A percentile compares a stretch with the other conserved stretches of the same genome.
Evolutionary conservation across 2,113 vertebrate species (phyloP).

Genomic region (Pseudopipra pipra): DNA sequence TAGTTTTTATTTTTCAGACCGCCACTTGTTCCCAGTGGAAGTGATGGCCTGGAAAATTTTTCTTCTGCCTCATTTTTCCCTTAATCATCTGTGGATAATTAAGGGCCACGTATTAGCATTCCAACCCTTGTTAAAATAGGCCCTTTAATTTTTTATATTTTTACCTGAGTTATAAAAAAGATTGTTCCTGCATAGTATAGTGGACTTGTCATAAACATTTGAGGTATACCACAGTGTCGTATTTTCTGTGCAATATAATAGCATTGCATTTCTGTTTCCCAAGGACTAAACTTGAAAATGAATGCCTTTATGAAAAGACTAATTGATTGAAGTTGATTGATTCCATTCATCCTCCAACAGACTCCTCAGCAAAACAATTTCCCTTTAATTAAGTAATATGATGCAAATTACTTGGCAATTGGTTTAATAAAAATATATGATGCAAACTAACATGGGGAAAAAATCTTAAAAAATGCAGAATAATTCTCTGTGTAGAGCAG

Average conservation of each 20-base stretch:
- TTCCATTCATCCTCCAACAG: conserved; percentile 24
- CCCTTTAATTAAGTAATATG: conserved; percentile 37
- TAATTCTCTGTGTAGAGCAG: not conserved
- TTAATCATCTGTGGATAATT: not conserved
- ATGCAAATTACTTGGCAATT: conserved; percentile 39
- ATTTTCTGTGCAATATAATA: conserved; percentile 10
- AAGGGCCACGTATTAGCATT: not conserved
- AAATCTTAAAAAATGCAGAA: not conserved
- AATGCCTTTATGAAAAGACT: conserved; percentile 31
- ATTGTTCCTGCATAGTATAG: not conserved
- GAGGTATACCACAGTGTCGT: not conserved
- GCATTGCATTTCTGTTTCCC: conserved; percentile 33
- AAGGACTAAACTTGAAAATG: conserved; percentile 20
- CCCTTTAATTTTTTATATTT: not conserved
- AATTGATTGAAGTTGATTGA: not conserved
- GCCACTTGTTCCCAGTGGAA: not conserved
- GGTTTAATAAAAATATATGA: conserved; percentile 44
- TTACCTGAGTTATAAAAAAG: not conserved
- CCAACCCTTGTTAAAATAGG: not conserved
- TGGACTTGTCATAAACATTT: conserved; percentile 38
- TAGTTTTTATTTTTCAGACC: no score
- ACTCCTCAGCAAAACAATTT: conserved; percentile 28
- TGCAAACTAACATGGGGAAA: not conserved
- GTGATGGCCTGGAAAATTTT: not conserved
- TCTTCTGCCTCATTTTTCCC: conserved; percentile 22